These are phyloP conservation scores for Anser brachyrhynchus DNA, from an alignment of 2,113 vertebrate species.

Conservation along the genomic window DNA sequence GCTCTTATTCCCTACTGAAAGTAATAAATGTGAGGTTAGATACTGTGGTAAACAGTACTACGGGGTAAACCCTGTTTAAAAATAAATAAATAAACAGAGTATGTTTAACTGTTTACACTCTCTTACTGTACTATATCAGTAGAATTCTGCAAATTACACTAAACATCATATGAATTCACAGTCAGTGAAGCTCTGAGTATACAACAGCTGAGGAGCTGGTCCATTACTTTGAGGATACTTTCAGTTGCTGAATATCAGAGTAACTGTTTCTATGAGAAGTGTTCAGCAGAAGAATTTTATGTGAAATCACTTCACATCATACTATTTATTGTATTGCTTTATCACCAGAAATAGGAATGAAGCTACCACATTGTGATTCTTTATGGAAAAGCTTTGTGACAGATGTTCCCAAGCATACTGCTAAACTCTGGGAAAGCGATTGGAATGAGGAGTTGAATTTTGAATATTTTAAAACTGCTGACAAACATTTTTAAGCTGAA, in stretches of 20 bases:
- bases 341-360: constrained; percentile 24
- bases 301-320: neutral
- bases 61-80: neutral
- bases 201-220: neutral
- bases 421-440: constrained; percentile 42
- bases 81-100: neutral
- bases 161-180: neutral
- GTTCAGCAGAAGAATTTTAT: constrained; percentile 8
- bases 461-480: constrained; percentile 64
- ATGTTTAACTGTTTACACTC: neutral
- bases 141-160: neutral
- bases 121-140: neutral
- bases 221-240: neutral
- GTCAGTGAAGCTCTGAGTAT: neutral
- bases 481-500: constrained; percentile 55
- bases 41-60: neutral
- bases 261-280: neutral
- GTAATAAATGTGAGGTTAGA: neutral
- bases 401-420: constrained; percentile 6
- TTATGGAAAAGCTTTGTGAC: constrained; percentile 38
- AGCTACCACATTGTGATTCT: neutral
- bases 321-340: constrained; percentile 22
- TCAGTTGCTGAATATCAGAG: neutral
- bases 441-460: constrained; percentile 40
- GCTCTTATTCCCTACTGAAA: neutral